Percentiles rank a stretch among this genome's conserved stretches.
phyloP scores from a whole-genome alignment of 2,113 vertebrate species.

The Mellivora capensis region DNA sequence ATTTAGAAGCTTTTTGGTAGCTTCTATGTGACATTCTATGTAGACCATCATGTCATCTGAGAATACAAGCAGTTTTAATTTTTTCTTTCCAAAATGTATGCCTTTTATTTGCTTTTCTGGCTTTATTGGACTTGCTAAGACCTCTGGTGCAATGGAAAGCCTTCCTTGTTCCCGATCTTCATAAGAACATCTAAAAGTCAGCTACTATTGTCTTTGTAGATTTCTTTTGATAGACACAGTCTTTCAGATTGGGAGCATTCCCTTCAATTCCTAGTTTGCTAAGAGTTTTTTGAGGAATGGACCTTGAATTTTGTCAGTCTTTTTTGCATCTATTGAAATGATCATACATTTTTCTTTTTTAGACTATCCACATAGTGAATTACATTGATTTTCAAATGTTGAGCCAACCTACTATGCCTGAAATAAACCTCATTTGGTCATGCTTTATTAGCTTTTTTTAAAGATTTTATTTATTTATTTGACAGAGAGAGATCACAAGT shows the following conservation, averaged over 20 bases:
- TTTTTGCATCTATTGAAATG: neutral
- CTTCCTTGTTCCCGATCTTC: neutral
- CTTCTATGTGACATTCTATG: neutral
- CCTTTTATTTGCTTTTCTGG: conserved; percentile 19
- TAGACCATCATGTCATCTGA: neutral
- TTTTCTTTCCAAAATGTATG: neutral
- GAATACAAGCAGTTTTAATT: neutral
- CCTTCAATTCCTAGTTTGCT: neutral
- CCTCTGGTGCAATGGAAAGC: neutral
- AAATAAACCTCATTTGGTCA: neutral
- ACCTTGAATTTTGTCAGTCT: neutral
- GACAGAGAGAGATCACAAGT: no score
- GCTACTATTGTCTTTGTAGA: neutral
- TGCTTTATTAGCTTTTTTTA: neutral
- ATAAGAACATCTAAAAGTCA: neutral
- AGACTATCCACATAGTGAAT: neutral
- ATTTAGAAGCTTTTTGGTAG: neutral
- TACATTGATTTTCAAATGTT: neutral
- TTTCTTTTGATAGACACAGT: neutral
- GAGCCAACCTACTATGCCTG: neutral
- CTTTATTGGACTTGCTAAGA: neutral
- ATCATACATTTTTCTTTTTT: neutral
- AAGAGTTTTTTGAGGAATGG: neutral
- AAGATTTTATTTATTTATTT: no score
- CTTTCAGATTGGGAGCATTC: neutral